Base-by-base conservation (phyloP, 2,888 invertebrate genomes). In the Idaea straminata region DNA sequence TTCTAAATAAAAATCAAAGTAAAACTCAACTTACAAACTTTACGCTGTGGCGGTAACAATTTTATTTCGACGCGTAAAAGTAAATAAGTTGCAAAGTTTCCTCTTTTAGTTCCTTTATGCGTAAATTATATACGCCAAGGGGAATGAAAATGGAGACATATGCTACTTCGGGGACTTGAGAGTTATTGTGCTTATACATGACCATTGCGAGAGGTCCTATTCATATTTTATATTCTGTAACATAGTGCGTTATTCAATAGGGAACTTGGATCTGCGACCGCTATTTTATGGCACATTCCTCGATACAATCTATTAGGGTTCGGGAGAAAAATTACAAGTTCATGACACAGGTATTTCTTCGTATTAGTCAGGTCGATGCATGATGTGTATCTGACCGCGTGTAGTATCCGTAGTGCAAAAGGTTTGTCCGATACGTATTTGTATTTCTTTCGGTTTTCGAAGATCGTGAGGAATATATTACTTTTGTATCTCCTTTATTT, bases 141-240 rank as follows among this genome's bases (percentile, higher is more conserved):
- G 88, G 80, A 82, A 81, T 78, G 84, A 84, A 87, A 91, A 91
- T 92, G 86, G 91, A 91, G 90, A 92, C 88, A 85, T 86, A 92
- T 86, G 79, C 84, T 77, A 84, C 92, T 84, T 83, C 80, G 72
- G 92, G 91, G 92, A 91, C 82, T 68, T 62, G 71, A 73, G 84
- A 88, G 88, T 86, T 88, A 87, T 88, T 81, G 85, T 84, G 74
- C 80, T 73, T 83, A 70, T 83, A 81, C 82, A 85, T 83, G 83
- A 78, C 79, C 80, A 74, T 78, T 80, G 77, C 79, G 74, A 77
- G 77, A 78, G 78, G 75, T 77, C 81, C 81, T 79, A 83, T 89
- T 87, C 85, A 87, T 89, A 87, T 88, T 88, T 90, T 85, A 89
- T 87, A 81, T 80, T 79, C 79, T 77, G 84, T 85, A 85, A 84